A percentile compares a stretch with the other conserved stretches of the same genome.
phyloP scores from a whole-genome alignment of 2,888 invertebrate genomes.

The Rhabditophanes sp. region DNA sequence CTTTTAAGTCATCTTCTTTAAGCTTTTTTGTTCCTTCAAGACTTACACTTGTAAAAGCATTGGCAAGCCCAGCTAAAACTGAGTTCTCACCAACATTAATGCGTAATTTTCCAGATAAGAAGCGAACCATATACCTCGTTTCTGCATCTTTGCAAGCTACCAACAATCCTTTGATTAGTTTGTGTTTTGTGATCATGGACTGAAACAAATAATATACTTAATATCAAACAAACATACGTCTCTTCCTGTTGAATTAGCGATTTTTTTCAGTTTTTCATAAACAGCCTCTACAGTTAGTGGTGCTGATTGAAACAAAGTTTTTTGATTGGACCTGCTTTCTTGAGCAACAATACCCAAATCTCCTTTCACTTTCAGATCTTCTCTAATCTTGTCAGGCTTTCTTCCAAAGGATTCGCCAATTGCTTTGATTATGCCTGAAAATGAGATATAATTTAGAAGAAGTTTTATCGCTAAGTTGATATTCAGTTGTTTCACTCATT shows the following conservation, averaged over 20 bases:
- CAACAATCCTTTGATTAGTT: constrained; percentile 74
- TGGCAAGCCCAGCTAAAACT: constrained; percentile 70
- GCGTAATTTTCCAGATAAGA: constrained; percentile 65
- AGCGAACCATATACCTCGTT: constrained; percentile 53
- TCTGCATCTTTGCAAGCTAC: constrained; percentile 54
- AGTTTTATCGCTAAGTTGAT: no score
- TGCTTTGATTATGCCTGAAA: constrained; percentile 21
- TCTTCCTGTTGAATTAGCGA: constrained; percentile 65
- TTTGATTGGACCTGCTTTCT: constrained; percentile 52
- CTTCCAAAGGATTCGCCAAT: constrained; percentile 16
- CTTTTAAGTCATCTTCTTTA: constrained; percentile 59
- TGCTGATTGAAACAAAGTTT: constrained; percentile 70
- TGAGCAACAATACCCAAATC: constrained; percentile 59
- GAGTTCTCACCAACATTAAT: constrained; percentile 94
- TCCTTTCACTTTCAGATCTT: constrained; percentile 58
- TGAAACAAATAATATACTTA: constrained; percentile 20
- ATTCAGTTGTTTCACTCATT: no score
- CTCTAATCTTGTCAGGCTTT: constrained; percentile 62
- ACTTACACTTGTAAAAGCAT: constrained; percentile 51
- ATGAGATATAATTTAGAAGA: no score
- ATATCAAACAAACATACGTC: constrained; percentile 11
- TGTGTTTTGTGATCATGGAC: constrained; percentile 61
- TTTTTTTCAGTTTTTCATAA: constrained; percentile 66
- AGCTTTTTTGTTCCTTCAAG: no score
- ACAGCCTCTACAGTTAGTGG: constrained; percentile 61